Conservation (phyloP, 2,797 vertebrate species). For the Xerus rutilus region DNA sequence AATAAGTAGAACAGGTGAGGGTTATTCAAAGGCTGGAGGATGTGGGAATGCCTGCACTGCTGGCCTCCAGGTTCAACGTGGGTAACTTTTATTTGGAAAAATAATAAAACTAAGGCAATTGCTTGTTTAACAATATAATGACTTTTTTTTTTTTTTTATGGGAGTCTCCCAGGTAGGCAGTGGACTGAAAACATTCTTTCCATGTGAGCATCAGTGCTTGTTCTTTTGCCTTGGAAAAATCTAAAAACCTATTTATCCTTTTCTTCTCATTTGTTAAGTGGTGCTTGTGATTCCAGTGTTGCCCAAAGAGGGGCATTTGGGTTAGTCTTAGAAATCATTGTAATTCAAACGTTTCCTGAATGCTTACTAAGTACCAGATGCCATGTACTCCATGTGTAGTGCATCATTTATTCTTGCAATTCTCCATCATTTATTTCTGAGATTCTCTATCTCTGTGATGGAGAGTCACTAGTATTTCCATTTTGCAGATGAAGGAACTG, state of each 20-base stretch:
- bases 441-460: background rate
- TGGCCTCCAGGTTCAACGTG: slow-evolving; percentile 31
- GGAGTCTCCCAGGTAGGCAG: slow-evolving; percentile 17
- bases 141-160: slow-evolving; percentile 52
- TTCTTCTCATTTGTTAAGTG: slow-evolving; percentile 30
- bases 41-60: background rate
- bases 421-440: background rate
- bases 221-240: slow-evolving; percentile 60
- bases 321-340: background rate
- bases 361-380: background rate
- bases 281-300: background rate
- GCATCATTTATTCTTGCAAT: background rate
- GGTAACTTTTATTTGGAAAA: slow-evolving; percentile 76
- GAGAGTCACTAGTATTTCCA: background rate
- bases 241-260: background rate
- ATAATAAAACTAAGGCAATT: slow-evolving; percentile 67
- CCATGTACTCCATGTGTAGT: background rate
- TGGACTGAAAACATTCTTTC: slow-evolving; percentile 71
- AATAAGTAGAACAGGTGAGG: background rate
- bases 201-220: background rate
- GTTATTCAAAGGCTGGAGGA: background rate
- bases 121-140: slow-evolving; percentile 57
- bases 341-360: slow-evolving; percentile 9
- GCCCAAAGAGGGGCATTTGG: background rate
- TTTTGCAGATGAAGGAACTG: slow-evolving; percentile 45